Conservation (phyloP, 1,140 invertebrate genomes). For the Rhynchophorus ferrugineus region DNA sequence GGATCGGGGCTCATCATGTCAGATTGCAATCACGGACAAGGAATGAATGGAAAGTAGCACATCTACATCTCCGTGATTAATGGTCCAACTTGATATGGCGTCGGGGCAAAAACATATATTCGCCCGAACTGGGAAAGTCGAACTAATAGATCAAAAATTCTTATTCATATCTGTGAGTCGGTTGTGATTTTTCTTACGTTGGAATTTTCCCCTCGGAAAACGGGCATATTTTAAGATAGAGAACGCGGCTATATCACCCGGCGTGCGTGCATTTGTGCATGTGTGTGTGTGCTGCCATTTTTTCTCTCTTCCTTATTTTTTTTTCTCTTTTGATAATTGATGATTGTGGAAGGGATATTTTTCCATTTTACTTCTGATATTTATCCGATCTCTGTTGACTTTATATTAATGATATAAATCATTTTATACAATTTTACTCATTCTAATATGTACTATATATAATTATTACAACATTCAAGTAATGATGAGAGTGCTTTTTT, state of each 20-base stretch:
- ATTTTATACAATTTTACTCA: too few species aligned
- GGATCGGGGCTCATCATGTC: constrained; percentile 30
- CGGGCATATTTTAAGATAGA: neutral
- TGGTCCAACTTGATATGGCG: neutral
- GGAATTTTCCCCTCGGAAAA: neutral
- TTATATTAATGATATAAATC: too few species aligned
- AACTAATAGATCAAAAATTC: constrained; percentile 12
- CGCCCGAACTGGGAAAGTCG: neutral
- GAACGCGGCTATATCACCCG: neutral
- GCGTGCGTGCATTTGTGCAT: neutral
- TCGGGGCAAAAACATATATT: constrained; percentile 2
- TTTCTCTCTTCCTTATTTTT: neutral
- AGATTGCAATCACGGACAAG: constrained; percentile 60
- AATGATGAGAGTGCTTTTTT: too few species aligned
- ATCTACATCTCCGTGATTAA: constrained; percentile 8
- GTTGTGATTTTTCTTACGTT: constrained; percentile 2
- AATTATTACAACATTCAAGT: too few species aligned
- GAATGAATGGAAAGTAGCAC: constrained; percentile 11
- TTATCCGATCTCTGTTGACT: too few species aligned
- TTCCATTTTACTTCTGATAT: too few species aligned
- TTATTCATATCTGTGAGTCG: constrained; percentile 1
- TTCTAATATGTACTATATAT: too few species aligned
- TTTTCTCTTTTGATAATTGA: neutral
- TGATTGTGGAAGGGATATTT: neutral
- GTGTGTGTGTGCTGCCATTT: neutral